These are phyloP conservation scores for Paramormyrops kingsleyae DNA, from an alignment of 2,113 vertebrate genomes.

Conservation along the genomic window DNA sequence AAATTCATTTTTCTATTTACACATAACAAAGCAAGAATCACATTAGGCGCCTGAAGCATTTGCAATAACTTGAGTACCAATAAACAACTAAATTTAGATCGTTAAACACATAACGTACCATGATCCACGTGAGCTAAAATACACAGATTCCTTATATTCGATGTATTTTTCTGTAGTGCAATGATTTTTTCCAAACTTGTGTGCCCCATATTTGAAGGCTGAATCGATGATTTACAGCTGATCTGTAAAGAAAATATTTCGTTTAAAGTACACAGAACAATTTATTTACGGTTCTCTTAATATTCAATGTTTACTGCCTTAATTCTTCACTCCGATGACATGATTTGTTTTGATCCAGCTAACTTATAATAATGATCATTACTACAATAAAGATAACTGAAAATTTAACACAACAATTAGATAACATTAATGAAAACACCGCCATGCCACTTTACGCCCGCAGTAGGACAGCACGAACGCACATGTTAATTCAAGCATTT, in stretches of 20 bases:
- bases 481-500: not conserved
- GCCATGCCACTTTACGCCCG: not conserved
- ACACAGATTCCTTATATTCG: constrained; percentile 85
- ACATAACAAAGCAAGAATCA: not conserved
- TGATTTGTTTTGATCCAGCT: not conserved
- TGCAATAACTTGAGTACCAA: not conserved
- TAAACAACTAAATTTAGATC: not conserved
- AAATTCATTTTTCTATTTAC: not conserved
- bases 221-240: not conserved
- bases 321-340: not conserved
- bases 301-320: not conserved
- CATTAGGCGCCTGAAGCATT: not conserved
- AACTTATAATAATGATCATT: not conserved
- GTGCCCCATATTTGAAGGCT: constrained; percentile 62
- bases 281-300: not conserved
- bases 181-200: constrained; percentile 66
- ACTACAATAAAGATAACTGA: not conserved
- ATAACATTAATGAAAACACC: not conserved
- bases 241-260: not conserved
- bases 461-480: not conserved
- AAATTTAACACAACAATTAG: not conserved
- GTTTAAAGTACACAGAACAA: not conserved
- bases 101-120: constrained; percentile 58
- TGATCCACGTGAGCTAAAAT: constrained; percentile 94
- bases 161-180: constrained; percentile 70